Evolutionary conservation across 2,113 vertebrate genomes (phyloP).

Genomic region (Cathartes aura): DNA sequence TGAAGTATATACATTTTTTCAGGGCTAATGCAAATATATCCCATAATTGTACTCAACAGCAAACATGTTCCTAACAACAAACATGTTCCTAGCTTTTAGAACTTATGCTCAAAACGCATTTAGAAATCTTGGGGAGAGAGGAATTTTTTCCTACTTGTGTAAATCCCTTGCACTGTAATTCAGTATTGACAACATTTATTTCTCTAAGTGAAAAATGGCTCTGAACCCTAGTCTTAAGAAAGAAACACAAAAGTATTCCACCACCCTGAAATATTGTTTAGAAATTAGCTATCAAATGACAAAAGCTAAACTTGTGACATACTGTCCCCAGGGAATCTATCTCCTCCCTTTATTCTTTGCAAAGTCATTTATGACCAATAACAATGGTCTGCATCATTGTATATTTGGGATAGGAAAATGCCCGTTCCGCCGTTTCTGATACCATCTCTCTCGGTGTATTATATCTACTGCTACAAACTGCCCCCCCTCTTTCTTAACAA

Average conservation of each 20-base stretch:
- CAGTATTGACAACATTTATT: neutral
- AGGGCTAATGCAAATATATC: neutral
- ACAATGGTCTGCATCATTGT: neutral
- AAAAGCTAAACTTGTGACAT: constrained; percentile 16
- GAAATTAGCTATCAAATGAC: constrained; percentile 11
- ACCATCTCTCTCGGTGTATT: neutral
- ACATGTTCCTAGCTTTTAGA: neutral
- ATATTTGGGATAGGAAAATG: neutral
- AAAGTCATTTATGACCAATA: neutral
- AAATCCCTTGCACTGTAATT: neutral
- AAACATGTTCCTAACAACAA: neutral
- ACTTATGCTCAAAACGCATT: neutral
- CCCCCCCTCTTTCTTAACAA: neutral
- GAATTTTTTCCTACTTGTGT: neutral
- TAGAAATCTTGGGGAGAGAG: neutral
- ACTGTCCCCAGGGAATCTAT: neutral
- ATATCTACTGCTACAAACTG: neutral
- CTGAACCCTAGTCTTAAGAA: neutral
- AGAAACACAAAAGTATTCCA: neutral
- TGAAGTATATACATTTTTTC: neutral
- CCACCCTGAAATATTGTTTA: neutral
- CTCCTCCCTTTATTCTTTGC: neutral
- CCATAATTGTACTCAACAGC: neutral
- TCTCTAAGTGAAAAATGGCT: neutral
- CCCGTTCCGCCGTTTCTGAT: neutral